These are phyloP conservation scores for Cryptus viduatorius DNA, from an alignment of 2,888 invertebrate species.

Conservation along the genomic window DNA sequence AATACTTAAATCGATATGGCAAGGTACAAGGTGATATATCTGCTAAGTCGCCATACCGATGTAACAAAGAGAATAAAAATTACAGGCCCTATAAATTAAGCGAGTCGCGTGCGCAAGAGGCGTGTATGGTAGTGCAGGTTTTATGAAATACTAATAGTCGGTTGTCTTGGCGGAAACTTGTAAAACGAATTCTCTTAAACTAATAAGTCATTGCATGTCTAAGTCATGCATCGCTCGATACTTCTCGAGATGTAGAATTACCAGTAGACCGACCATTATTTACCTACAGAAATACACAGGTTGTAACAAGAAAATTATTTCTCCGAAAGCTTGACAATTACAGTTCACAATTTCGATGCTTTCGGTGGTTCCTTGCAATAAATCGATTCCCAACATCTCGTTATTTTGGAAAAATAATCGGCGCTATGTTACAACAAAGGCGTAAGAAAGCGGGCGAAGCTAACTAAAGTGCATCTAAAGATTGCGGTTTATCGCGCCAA, in stretches of 20 bases:
- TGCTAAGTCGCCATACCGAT: too few species aligned
- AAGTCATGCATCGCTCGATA: background rate
- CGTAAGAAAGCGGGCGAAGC: constrained; percentile 10
- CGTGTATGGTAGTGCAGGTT: too few species aligned
- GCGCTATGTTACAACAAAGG: constrained; percentile 10
- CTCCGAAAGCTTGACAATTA: background rate
- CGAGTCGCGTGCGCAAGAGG: too few species aligned
- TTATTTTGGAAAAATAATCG: constrained; percentile 9
- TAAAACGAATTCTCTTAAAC: too few species aligned
- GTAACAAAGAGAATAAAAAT: too few species aligned
- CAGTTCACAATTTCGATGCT: background rate
- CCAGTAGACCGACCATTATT: background rate
- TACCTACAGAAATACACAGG: background rate
- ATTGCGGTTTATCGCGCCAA: constrained; percentile 66
- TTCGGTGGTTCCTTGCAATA: constrained; percentile 32
- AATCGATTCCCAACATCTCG: constrained; percentile 7
- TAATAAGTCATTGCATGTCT: background rate
- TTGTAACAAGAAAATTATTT: background rate
- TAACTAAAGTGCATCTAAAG: constrained; percentile 62
- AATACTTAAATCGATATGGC: too few species aligned
- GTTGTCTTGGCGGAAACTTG: too few species aligned
- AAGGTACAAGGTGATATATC: too few species aligned
- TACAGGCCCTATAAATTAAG: too few species aligned
- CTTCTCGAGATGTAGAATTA: constrained; percentile 1
- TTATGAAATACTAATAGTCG: too few species aligned